phyloP scores from a whole-genome alignment of 2,888 invertebrate genomes.

The Bhutanitis thaidina region DNA sequence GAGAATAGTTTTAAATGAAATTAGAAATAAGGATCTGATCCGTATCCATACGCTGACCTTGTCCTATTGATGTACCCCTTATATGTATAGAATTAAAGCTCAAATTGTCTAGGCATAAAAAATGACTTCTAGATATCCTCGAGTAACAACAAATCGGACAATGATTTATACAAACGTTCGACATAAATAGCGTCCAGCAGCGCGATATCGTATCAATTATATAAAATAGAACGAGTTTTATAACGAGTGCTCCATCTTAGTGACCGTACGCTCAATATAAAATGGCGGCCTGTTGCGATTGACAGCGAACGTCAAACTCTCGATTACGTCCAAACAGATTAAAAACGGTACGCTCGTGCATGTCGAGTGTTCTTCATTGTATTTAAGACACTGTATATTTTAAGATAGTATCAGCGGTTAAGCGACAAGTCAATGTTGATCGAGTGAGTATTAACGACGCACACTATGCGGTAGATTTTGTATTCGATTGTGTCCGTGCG shows the following conservation, averaged over 20 bases:
- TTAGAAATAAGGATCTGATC: too few relatives aligned
- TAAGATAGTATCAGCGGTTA: slow-evolving; percentile 29
- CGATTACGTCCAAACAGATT: neutral
- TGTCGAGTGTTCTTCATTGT: neutral
- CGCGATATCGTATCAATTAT: neutral
- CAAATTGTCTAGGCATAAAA: neutral
- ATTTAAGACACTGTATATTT: neutral
- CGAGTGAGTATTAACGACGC: neutral
- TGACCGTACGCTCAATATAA: neutral
- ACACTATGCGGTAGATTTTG: neutral
- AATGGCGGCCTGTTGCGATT: neutral
- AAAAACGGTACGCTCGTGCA: neutral
- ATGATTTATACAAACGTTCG: too few relatives aligned
- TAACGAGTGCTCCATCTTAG: neutral
- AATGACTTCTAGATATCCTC: neutral
- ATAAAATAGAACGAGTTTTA: neutral
- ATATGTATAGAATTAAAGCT: too few relatives aligned
- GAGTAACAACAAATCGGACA: neutral
- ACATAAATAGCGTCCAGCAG: too few relatives aligned
- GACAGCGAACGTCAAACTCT: neutral
- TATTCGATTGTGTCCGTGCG: neutral
- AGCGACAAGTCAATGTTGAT: slow-evolving; percentile 34
- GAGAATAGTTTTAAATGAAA: too few relatives aligned
- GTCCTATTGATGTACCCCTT: too few relatives aligned
- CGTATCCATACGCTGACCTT: too few relatives aligned